Base-by-base conservation (phyloP, 2,888 invertebrate genomes). In the Ormia ochracea region DNA sequence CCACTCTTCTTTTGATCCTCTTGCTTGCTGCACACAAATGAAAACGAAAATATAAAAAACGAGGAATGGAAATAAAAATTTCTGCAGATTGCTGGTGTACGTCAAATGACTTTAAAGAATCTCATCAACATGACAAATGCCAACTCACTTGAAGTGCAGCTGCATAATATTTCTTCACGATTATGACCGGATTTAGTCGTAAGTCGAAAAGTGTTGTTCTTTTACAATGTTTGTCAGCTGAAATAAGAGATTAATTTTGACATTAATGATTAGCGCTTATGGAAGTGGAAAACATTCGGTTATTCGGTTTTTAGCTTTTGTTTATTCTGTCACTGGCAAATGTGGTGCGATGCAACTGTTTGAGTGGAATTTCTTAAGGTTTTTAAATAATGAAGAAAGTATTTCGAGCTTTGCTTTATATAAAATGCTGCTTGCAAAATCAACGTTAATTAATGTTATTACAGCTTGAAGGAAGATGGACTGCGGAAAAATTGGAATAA, bases 241-340 rank as follows among this genome's bases (percentile, higher is more conserved):
- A 61, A 73, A 73, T 70, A 78, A 69, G 63, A 77, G 73, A 81
- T 78, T 81, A 81, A 78, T 82, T 81, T 78, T 82, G 81, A 81
- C 82, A 78, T 81, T 82, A 80, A 82, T 81, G 78, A 78, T 74
- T 73, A 43, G 75, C 74, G 56, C 66, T 73, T 78, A 26, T 58
- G 72, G 69, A 77, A 66, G 65, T 66, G 54, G 19, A 38, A 58
- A 19, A 52, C 31, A 26, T 52, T 45, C 41, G n/a, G 26, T 58
- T 36, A 26, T 52, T 45, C 41, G n/a, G 1, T 54, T 65, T 19
- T 14, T 61, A 21, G 14, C 1, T 43, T 43, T 6, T 43, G 7
- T 61, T 2, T 17, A 54, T 52, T 66, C 33, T 72, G 61, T 56
- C 68, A 73, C 10, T 54, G 9, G 38, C 38, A 17, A 21, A 43